Evolutionary conservation across 30 jellyfish, hydroid and myxozoan species (phyloP).

Genomic region (Haliclystus octoradiatus): DNA sequence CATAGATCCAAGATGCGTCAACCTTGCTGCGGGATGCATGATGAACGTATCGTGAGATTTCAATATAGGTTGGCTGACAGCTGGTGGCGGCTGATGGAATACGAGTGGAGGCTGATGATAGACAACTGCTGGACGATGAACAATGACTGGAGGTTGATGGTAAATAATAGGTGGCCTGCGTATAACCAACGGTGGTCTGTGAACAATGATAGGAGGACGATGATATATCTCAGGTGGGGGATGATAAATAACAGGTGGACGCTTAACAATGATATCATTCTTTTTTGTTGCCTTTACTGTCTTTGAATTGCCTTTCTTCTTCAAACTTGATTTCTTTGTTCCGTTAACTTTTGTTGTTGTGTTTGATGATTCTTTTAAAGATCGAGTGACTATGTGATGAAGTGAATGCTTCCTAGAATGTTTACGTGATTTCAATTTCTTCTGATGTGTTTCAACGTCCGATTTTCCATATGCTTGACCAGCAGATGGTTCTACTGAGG

Average conservation of each 20-base stretch:
- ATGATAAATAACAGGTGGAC: constrained; percentile 98
- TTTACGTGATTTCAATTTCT: not conserved
- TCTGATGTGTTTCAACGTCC: not conserved
- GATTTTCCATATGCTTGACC: not conserved
- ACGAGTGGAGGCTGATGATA: constrained; percentile 98
- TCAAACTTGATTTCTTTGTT: not conserved
- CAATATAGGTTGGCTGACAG: constrained; percentile 96
- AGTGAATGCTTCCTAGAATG: not conserved
- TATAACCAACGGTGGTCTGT: constrained; percentile 95
- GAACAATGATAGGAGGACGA: constrained; percentile 98
- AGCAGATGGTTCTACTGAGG: not conserved
- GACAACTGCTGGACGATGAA: constrained; percentile 98
- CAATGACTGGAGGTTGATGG: constrained; percentile 99
- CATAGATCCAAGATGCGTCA: constrained; percentile 98
- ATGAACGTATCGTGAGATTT: constrained; percentile 96
- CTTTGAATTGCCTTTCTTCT: constrained; percentile 8
- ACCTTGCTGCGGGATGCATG: constrained; percentile 99
- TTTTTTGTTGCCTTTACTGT: constrained; percentile 70
- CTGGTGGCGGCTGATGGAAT: constrained; percentile 99
- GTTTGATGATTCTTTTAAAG: not conserved
- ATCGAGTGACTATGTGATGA: not conserved
- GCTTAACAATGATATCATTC: constrained; percentile 86
- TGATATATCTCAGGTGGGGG: constrained; percentile 99
- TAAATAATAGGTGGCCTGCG: constrained; percentile 97
- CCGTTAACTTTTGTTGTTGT: not conserved